Base-by-base conservation (phyloP, 2,113 vertebrate species). In the Platanista minor region DNA sequence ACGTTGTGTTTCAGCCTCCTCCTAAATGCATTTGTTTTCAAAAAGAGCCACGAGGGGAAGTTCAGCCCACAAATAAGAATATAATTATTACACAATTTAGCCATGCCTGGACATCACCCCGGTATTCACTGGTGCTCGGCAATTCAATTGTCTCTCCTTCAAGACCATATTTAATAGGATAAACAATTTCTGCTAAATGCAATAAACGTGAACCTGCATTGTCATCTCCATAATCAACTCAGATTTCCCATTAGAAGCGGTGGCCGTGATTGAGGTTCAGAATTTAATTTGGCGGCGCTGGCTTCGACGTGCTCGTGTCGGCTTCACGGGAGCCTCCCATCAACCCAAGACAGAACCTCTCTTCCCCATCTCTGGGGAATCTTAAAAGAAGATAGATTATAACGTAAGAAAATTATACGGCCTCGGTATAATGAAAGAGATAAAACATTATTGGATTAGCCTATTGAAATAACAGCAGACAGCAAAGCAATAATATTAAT, bases 101-200 rank as follows among this genome's bases (percentile, higher is more conserved):
- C 80, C 46, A 72, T 0, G 10, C 97, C 75, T 96, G 87, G 78
- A 95, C 52, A 84, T 97, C 98, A 97, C 94, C 94, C 49, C 87
- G 75, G 94, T 98, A 97, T 90, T 98, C 86, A 69, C 95, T 1
- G 12, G 90, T 59, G 72, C 93, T 97, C 96, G 7, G 17, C 78
- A 94, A 98, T 96, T 97, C 31, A n/a, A 80, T 97, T 95, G 97
- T 97, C 33, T 93, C 91, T 97, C 97, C 98, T 98, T 97, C 95
- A 97, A 98, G 96, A 96, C 92, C 39, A 67, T 59, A 97, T 97
- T 97, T 97, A 97, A 98, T 93, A 94, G 27, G 33, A 96, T 97
- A 98, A 98, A 98, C 97, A 97, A 98, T 98, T 98, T 95, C 97
- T 94, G 78, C 92, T 98, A 97, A 98, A 97, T 21, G 95, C 72